These are phyloP conservation scores for Syrmaticus mikado DNA, from an alignment of 2,113 vertebrate species.

Conservation along the genomic window DNA sequence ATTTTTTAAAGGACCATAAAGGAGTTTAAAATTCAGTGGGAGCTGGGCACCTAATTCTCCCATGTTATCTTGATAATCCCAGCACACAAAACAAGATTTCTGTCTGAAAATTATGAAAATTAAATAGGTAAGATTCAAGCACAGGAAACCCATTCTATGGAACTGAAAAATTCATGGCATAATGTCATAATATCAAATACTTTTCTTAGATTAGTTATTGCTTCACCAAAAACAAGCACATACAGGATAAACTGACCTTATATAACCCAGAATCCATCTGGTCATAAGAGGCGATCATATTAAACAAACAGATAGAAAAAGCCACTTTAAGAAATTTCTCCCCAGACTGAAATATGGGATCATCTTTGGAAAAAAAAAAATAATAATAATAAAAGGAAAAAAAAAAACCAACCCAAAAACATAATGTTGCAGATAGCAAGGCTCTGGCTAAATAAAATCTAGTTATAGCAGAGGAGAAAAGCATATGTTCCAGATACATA, in stretches of 20 bases:
- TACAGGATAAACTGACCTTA: background rate
- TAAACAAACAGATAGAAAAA: background rate
- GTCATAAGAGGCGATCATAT: background rate
- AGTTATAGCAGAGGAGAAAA: conserved; percentile 57
- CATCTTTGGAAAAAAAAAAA: background rate
- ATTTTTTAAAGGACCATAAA: background rate
- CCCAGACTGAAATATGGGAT: background rate
- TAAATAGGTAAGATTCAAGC: background rate
- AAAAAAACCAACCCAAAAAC: background rate
- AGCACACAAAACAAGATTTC: background rate
- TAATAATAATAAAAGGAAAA: background rate
- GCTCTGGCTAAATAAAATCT: conserved; percentile 14
- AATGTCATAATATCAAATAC: background rate
- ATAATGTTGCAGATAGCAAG: conserved; percentile 31
- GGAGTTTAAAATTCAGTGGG: background rate
- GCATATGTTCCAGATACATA: conserved; percentile 60
- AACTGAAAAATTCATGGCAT: background rate
- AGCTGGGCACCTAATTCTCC: background rate
- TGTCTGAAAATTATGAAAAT: background rate
- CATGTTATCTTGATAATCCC: background rate
- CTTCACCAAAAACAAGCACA: background rate
- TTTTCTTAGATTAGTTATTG: background rate
- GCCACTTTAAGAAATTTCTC: background rate
- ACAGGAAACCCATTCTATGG: background rate
- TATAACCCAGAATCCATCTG: background rate